Conservation (phyloP, 64 coral and sea anemone species). For the Porites australiensis region DNA sequence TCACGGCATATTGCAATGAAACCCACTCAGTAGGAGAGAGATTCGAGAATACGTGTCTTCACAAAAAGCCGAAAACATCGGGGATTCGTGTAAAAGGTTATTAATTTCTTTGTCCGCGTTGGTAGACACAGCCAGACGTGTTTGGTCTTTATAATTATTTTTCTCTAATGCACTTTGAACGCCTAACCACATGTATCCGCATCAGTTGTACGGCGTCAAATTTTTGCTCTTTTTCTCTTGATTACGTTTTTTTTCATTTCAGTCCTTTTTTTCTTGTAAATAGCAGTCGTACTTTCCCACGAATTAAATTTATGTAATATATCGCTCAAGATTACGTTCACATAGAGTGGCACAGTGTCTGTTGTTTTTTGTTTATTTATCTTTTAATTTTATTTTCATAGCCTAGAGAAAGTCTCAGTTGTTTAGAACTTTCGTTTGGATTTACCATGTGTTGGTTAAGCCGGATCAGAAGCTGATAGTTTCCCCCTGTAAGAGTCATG, state of each 20-base stretch:
- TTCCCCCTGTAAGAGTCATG: too few relatives aligned
- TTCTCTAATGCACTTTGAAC: not conserved
- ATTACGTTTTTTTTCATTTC: not conserved
- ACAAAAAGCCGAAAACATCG: constrained; percentile 44
- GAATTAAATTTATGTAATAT: not conserved
- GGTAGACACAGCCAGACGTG: constrained; percentile 49
- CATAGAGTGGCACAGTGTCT: constrained; percentile 2
- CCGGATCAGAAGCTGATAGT: too few relatives aligned
- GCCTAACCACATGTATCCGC: not conserved
- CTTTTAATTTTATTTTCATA: not conserved
- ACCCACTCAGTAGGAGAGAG: constrained; percentile 41
- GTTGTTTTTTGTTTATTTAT: not conserved
- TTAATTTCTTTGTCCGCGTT: constrained; percentile 49
- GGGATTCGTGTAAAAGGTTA: constrained; percentile 56
- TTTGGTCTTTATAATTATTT: not conserved
- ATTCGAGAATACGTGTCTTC: constrained; percentile 22
- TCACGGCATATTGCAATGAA: constrained; percentile 16
- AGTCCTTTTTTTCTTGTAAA: not conserved
- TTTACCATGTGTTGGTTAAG: too few relatives aligned
- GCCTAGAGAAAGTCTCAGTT: not conserved
- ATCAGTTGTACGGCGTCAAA: not conserved
- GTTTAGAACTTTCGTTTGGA: not conserved
- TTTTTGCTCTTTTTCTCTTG: not conserved
- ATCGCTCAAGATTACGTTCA: not conserved
- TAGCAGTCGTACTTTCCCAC: constrained; percentile 12